These are phyloP conservation scores for Leptogaster cylindrica DNA, from an alignment of 2,888 invertebrate species.

Conservation along the genomic window DNA sequence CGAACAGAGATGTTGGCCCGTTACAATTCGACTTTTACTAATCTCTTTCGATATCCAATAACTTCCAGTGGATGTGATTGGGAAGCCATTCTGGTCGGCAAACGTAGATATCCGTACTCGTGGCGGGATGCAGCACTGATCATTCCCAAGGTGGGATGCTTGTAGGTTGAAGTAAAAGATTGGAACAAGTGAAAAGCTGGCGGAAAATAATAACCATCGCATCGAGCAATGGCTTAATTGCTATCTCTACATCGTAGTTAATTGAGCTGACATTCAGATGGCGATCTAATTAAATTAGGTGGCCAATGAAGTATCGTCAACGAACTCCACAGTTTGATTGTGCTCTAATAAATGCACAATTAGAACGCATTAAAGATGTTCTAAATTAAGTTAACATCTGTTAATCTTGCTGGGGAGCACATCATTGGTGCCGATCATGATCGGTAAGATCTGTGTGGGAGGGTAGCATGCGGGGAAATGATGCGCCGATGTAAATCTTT, in stretches of 20 bases:
- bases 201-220: not conserved
- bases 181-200: not conserved
- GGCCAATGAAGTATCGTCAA: not conserved
- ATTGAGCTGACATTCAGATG: constrained; percentile 14
- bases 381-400: constrained; percentile 25
- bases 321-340: not conserved
- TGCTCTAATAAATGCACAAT: not conserved
- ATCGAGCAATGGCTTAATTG: constrained; percentile 2
- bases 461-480: not conserved
- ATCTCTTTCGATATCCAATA: not conserved
- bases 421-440: not conserved
- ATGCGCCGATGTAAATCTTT: constrained; percentile 8
- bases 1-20: not conserved
- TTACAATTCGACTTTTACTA: not conserved
- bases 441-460: constrained; percentile 2
- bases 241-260: constrained; percentile 19
- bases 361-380: constrained; percentile 13
- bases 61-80: not conserved
- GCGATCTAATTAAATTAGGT: constrained; percentile 35
- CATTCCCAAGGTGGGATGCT: constrained; percentile 3
- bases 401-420: constrained; percentile 18
- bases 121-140: no score
- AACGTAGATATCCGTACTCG: no score
- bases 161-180: constrained; percentile 9
- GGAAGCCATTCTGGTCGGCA: not conserved